A percentile compares a stretch with the other conserved stretches of the same genome.
Conservation (phyloP, 2,113 vertebrate genomes). For the Semnopithecus entellus region DNA sequence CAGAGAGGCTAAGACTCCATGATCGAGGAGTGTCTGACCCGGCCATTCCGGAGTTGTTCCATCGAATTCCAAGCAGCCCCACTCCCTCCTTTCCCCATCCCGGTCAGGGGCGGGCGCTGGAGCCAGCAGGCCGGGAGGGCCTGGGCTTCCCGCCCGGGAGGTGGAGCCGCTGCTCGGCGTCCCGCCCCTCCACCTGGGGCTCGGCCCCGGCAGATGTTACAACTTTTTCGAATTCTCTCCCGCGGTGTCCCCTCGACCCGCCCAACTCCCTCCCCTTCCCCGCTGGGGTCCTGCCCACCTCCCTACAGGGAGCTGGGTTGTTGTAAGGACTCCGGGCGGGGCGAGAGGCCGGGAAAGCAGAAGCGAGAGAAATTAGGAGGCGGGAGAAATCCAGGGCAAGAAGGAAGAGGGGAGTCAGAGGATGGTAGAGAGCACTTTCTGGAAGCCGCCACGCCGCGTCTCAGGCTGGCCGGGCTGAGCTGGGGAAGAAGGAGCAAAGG, state of each 20-base stretch:
- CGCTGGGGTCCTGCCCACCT: conserved; percentile 66
- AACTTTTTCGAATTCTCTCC: conserved; percentile 58
- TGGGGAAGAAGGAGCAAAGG: not conserved
- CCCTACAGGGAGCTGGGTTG: not conserved
- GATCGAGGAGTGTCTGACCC: conserved; percentile 56
- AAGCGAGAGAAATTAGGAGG: conserved; percentile 68
- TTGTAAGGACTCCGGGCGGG: conserved; percentile 54
- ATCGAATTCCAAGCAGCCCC: conserved; percentile 44
- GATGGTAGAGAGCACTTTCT: conserved; percentile 59
- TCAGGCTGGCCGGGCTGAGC: conserved; percentile 57
- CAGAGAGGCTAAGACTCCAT: not conserved
- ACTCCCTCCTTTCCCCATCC: not conserved
- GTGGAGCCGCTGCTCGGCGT: conserved; percentile 24
- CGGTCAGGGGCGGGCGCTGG: not conserved
- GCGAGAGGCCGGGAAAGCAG: conserved; percentile 63
- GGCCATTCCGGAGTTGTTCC: conserved; percentile 38
- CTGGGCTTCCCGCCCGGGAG: conserved; percentile 59
- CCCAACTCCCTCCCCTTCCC: conserved; percentile 50
- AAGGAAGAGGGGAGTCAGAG: conserved; percentile 38
- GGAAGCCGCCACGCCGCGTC: conserved; percentile 15
- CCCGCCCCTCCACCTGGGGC: conserved; percentile 68
- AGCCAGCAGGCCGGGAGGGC: not conserved
- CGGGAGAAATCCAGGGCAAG: conserved; percentile 6
- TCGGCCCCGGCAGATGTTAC: conserved; percentile 60
- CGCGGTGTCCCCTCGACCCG: conserved; percentile 39